Base-by-base conservation (phyloP, 2,888 invertebrate species). In the Adelphocoris suturalis region DNA sequence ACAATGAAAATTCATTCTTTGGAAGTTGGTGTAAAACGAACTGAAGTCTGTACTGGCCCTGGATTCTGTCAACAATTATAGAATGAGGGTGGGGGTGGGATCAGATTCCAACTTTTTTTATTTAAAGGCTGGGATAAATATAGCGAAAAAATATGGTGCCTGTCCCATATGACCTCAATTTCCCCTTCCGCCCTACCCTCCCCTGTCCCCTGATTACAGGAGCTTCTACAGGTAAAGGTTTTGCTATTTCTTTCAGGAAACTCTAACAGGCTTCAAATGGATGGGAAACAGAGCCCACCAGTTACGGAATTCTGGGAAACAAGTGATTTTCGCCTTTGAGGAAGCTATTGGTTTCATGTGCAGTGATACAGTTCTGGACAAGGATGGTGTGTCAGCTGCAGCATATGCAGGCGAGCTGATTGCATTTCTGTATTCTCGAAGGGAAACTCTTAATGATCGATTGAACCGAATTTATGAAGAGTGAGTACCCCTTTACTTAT, bases 291-390 rank as follows among this genome's bases (percentile, higher is more conserved):
- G 95, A 92, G 95, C 97, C 0, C 94, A 96, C 48, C 95, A 98
- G 9, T 94, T 98, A 89, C 93, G 96, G 55, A 94, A 95, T 90
- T 93, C 96, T 89, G 97, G 96, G 47, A 97, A 97, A 92, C 94
- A 94, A 13, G 97, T 99, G 0, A 93, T 99, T 87, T 98, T 99
- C 94, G 98, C 99, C 0, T 99, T 97, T 93, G 99, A 99, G 93
- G 99, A 99, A 94, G 99, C 99, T 0, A 99, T 99, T 93, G 99
- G 99, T 0, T 99, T 97, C 93, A 99, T 99, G 99, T 97, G 97
- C 93, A 96, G 97, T n/a, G 95, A 95, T 3, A 94, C 94, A 7
- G 98, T 99, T 5, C 94, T 98, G 4, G 99, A 99, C 93, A 99
- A 99, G 93, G 99, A 99, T 94, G 99, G 99, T 0, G 95, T 99